phyloP scores from a whole-genome alignment of 2,113 vertebrate genomes.

The Rhea americana region DNA sequence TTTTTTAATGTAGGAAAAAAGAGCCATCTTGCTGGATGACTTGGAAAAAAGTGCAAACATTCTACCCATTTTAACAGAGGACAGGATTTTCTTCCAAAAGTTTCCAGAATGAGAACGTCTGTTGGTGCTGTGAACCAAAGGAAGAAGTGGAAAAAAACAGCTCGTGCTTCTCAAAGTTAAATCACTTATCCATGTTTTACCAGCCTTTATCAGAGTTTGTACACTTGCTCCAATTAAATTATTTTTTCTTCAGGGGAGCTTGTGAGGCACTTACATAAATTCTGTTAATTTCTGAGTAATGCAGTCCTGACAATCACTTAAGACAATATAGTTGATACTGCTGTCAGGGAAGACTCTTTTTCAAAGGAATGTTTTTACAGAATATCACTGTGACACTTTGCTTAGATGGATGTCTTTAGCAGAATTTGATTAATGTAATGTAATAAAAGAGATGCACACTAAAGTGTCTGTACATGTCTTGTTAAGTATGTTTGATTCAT shows the following conservation, averaged over 20 bases:
- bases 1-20: neutral
- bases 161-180: conserved; percentile 77
- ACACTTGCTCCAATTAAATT: conserved; percentile 87
- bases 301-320: conserved; percentile 85
- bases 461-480: conserved; percentile 87
- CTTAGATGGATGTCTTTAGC: conserved; percentile 85
- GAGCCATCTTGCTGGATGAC: neutral
- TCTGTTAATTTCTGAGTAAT: conserved; percentile 91
- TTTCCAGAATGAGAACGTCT: conserved; percentile 21
- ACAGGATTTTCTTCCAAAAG: conserved; percentile 15
- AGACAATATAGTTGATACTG: conserved; percentile 83
- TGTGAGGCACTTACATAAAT: conserved; percentile 83
- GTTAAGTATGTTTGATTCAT: conserved; percentile 90
- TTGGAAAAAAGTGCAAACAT: neutral
- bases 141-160: conserved; percentile 45
- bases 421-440: conserved; percentile 89
- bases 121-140: neutral
- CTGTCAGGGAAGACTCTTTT: conserved; percentile 82
- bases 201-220: conserved; percentile 85
- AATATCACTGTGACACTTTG: conserved; percentile 82
- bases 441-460: conserved; percentile 89
- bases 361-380: conserved; percentile 81
- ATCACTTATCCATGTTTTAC: conserved; percentile 81
- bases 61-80: neutral
- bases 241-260: conserved; percentile 83